Evolutionary conservation across 2,888 invertebrate species (phyloP).

Genomic region (Orthosia incerta): DNA sequence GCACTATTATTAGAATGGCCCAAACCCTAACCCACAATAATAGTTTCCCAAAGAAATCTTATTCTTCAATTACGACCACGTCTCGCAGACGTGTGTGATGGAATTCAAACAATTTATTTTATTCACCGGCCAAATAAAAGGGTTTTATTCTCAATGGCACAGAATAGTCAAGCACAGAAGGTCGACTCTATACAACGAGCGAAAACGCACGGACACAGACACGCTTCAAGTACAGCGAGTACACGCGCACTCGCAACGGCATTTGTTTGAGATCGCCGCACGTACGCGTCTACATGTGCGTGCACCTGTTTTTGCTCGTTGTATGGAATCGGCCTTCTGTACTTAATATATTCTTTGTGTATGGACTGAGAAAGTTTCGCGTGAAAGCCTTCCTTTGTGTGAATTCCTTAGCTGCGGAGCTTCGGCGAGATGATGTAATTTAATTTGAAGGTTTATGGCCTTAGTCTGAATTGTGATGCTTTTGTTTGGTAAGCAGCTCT

Average conservation of each 20-base stretch:
- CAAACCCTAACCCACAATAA: slow-evolving; percentile 12
- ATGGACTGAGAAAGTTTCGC: slow-evolving; percentile 67
- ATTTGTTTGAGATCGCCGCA: neutral
- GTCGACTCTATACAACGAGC: neutral
- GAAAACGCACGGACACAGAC: neutral
- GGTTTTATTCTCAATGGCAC: slow-evolving; percentile 68
- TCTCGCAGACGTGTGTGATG: slow-evolving; percentile 69
- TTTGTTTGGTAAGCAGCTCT: slow-evolving; percentile 48
- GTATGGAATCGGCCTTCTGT: slow-evolving; percentile 2
- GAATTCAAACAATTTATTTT: slow-evolving; percentile 80
- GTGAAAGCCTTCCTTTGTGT: slow-evolving; percentile 72
- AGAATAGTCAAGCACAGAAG: slow-evolving; percentile 1
- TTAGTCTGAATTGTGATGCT: slow-evolving; percentile 40
- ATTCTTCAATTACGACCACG: slow-evolving; percentile 77
- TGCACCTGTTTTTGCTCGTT: neutral
- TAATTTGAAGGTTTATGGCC: slow-evolving; percentile 66
- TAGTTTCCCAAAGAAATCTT: slow-evolving; percentile 63
- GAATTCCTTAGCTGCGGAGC: slow-evolving; percentile 65
- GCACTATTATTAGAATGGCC: slow-evolving; percentile 16
- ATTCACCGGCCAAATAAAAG: slow-evolving; percentile 76
- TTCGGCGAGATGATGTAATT: slow-evolving; percentile 64
- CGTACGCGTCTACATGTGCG: neutral
- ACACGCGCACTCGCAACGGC: neutral
- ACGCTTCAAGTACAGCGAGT: neutral
- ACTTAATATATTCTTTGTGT: neutral